Conservation (phyloP, 2,888 invertebrate genomes). For the Cantharis rustica region DNA sequence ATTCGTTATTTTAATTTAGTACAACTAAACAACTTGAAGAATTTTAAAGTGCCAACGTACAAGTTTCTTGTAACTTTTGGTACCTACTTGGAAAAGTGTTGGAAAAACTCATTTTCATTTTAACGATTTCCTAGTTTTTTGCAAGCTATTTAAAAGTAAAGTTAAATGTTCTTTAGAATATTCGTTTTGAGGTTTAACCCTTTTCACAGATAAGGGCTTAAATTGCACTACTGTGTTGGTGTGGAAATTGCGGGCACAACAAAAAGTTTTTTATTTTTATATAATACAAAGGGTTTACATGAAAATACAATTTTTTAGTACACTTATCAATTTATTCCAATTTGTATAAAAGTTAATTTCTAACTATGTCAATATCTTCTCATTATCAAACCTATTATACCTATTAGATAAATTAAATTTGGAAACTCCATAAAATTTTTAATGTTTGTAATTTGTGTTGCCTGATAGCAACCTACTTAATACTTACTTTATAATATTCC, state of each 20-base stretch:
- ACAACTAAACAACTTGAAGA: background rate
- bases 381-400: background rate
- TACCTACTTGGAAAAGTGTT: background rate
- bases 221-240: background rate
- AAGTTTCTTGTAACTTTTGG: background rate
- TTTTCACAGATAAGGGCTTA: background rate
- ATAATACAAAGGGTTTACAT: background rate
- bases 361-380: background rate
- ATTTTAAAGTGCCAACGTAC: background rate
- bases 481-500: background rate
- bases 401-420: background rate
- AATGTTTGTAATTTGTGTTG: background rate
- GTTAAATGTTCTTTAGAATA: background rate
- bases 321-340: background rate
- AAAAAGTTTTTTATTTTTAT: background rate
- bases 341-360: background rate
- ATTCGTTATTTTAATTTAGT: background rate
- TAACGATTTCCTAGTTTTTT: background rate
- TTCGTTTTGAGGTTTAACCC: background rate
- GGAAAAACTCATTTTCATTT: background rate
- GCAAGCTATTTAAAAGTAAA: background rate
- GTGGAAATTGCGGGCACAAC: background rate
- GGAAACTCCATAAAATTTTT: background rate
- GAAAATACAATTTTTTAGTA: background rate
- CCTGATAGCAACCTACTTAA: background rate